phyloP scores from a whole-genome alignment of 2,797 vertebrate genomes.

The Amblyopsis hoosieri region DNA sequence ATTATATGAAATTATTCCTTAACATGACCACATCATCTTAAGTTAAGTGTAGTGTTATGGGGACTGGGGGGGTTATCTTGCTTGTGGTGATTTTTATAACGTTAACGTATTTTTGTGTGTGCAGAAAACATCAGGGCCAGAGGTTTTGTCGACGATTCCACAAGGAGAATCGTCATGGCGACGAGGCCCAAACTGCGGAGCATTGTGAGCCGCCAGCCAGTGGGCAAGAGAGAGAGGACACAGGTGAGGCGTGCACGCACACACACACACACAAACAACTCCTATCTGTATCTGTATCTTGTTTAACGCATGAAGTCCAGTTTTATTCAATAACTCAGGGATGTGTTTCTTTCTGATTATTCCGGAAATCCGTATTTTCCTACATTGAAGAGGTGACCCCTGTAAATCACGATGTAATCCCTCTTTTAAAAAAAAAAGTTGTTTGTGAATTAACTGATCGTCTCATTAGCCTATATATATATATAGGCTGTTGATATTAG shows the following conservation, averaged over 20 bases:
- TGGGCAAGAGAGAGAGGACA: conserved; percentile 23
- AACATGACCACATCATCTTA: background rate
- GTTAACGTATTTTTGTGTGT: background rate
- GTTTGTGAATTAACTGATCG: too few relatives aligned
- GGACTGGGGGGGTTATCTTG: background rate
- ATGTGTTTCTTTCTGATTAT: too few relatives aligned
- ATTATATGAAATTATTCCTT: background rate
- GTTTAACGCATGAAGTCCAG: too few relatives aligned
- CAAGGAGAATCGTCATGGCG: conserved; percentile 4
- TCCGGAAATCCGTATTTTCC: too few relatives aligned
- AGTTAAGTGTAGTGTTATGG: background rate
- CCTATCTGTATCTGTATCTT: background rate
- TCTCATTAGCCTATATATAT: too few relatives aligned
- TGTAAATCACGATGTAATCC: too few relatives aligned
- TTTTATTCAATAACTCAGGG: too few relatives aligned
- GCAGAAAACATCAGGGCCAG: conserved; percentile 19
- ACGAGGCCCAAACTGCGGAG: background rate
- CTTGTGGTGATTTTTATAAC: background rate
- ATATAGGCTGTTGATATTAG: too few relatives aligned
- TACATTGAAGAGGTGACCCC: too few relatives aligned
- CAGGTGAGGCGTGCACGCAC: conserved; percentile 34
- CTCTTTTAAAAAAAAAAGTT: too few relatives aligned
- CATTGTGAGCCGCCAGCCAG: background rate
- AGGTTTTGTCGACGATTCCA: conserved; percentile 8
- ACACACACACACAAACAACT: conserved; percentile 1